Evolutionary conservation across 1,140 invertebrate species (phyloP).

Genomic region (Zaprionus ghesquierei): DNA sequence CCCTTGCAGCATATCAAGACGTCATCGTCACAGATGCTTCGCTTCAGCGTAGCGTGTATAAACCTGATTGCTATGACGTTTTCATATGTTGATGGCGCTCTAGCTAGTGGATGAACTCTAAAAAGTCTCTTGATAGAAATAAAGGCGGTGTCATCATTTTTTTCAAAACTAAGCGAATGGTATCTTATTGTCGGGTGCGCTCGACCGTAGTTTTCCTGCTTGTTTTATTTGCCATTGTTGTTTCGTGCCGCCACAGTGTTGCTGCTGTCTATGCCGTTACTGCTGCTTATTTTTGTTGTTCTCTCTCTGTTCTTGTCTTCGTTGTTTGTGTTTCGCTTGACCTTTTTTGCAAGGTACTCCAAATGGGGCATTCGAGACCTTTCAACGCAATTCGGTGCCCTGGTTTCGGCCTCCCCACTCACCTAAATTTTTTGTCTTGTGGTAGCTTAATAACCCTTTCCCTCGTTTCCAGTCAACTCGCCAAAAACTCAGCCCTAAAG

Average conservation of each 20-base stretch:
- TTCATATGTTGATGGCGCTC: too few species aligned
- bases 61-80: too few species aligned
- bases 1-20: too few species aligned
- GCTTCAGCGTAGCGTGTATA: too few species aligned
- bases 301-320: neutral
- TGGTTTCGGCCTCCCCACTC: slow-evolving; percentile 40
- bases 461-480: slow-evolving; percentile 50
- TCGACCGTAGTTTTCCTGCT: too few species aligned
- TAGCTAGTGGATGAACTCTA: too few species aligned
- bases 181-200: too few species aligned
- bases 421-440: slow-evolving; percentile 71
- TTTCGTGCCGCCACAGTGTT: slow-evolving; percentile 31
- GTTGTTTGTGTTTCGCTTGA: slow-evolving; percentile 50
- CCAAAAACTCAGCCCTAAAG: slow-evolving; percentile 59
- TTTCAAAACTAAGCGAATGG: too few species aligned
- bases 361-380: slow-evolving; percentile 75
- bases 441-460: slow-evolving; percentile 51
- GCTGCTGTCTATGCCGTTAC: slow-evolving; percentile 18
- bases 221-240: slow-evolving; percentile 50
- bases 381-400: slow-evolving; percentile 71
- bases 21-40: too few species aligned
- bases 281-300: slow-evolving; percentile 14
- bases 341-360: slow-evolving; percentile 53
- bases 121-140: too few species aligned
- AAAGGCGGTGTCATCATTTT: too few species aligned